Evolutionary conservation across 2,888 invertebrate species (phyloP).

Genomic region (Perithous albicinctus): DNA sequence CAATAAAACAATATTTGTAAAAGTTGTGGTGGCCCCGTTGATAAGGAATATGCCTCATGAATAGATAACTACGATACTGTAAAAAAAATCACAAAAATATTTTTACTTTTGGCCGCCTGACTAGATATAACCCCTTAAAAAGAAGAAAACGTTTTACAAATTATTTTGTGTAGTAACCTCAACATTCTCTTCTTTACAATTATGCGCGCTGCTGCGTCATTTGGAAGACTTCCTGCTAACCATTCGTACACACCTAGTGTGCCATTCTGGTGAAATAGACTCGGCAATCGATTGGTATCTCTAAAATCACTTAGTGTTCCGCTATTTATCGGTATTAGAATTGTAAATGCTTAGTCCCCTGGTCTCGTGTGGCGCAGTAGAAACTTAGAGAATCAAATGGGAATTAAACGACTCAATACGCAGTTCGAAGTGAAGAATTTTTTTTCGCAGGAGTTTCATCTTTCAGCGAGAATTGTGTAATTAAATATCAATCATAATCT

Average conservation of each 20-base stretch:
- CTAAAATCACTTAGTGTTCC: slow-evolving; percentile 24
- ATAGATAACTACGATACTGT: too few species aligned
- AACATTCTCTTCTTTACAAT: not conserved
- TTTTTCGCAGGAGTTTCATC: not conserved
- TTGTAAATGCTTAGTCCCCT: slow-evolving; percentile 47
- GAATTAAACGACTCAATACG: not conserved
- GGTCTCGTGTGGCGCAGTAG: slow-evolving; percentile 33
- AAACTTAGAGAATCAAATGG: not conserved
- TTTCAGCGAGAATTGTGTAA: slow-evolving; percentile 14
- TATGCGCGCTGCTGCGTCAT: not conserved
- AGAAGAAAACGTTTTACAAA: not conserved
- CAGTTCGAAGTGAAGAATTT: not conserved
- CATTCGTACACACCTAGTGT: not conserved
- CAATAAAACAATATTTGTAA: too few species aligned
- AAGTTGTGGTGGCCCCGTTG: too few species aligned
- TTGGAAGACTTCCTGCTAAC: slow-evolving; percentile 10
- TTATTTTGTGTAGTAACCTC: not conserved
- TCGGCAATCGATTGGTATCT: slow-evolving; percentile 37
- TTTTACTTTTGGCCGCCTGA: too few species aligned
- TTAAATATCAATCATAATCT: slow-evolving; percentile 26
- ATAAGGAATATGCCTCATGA: too few species aligned
- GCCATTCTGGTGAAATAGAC: not conserved
- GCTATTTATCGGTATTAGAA: slow-evolving; percentile 42
- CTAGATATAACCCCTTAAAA: too few species aligned
- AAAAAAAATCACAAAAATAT: too few species aligned